phyloP scores from a whole-genome alignment of 2,797 vertebrate species.

The Darevskia nairensis region DNA sequence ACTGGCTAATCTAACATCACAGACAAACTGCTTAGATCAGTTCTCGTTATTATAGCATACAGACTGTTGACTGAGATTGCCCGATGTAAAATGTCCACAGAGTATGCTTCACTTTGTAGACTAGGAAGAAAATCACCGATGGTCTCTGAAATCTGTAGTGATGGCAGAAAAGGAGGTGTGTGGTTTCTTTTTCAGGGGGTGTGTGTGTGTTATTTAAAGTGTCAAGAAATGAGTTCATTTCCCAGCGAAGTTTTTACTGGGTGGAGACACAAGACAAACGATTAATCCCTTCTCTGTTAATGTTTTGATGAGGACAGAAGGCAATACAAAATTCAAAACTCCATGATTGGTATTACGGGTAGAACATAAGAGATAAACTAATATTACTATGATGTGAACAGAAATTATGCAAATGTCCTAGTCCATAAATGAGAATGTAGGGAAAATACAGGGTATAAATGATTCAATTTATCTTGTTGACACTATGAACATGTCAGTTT shows the following conservation, averaged over 20 bases:
- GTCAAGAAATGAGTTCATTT: constrained; percentile 35
- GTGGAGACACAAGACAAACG: constrained; percentile 14
- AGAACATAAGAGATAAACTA: constrained; percentile 39
- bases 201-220: constrained; percentile 15
- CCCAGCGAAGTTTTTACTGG: background rate
- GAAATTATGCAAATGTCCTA: constrained; percentile 52
- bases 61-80: background rate
- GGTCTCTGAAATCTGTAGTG: constrained; percentile 17
- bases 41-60: constrained; percentile 40
- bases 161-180: no score
- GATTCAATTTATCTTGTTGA: constrained; percentile 27
- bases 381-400: constrained; percentile 41
- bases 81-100: constrained; percentile 10
- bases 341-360: constrained; percentile 42
- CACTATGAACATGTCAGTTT: constrained; percentile 39
- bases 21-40: background rate
- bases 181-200: constrained; percentile 19
- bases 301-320: constrained; percentile 59
- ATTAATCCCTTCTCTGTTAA: constrained; percentile 58
- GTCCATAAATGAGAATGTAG: constrained; percentile 32
- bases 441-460: constrained; percentile 39
- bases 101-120: constrained; percentile 11
- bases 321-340: constrained; percentile 49
- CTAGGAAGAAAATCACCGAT: background rate
- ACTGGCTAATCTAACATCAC: background rate